Percentiles rank a stretch among this genome's conserved stretches.
phyloP scores from a whole-genome alignment of 2,113 vertebrate species.

The Microtus montanus region DNA sequence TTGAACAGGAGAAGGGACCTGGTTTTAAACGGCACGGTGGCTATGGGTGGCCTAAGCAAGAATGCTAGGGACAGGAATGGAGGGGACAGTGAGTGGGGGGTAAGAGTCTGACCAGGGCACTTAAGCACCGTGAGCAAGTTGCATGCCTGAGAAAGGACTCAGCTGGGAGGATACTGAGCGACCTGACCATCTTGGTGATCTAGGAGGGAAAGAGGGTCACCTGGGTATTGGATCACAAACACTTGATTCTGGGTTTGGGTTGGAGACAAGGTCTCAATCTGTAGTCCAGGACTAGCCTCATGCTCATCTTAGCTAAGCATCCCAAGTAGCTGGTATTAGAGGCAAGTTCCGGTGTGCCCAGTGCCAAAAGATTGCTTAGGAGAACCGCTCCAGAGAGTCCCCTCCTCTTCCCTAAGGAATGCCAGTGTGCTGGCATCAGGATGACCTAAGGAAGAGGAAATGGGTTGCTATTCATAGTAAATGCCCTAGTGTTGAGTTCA shows the following conservation, averaged over 20 bases:
- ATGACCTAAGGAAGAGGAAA: slow-evolving; percentile 37
- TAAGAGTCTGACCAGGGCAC: background rate
- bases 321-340: background rate
- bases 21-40: background rate
- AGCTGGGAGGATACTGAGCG: background rate
- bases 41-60: background rate
- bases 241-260: background rate
- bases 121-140: accelerated
- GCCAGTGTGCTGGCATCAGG: background rate
- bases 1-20: background rate
- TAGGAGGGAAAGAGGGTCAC: background rate
- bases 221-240: background rate
- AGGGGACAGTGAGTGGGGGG: background rate
- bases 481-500: background rate
- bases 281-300: background rate
- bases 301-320: background rate
- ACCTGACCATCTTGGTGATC: background rate
- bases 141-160: background rate
- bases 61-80: background rate
- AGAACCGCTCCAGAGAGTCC: background rate
- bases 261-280: background rate
- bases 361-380: background rate
- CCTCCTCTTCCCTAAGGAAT: background rate
- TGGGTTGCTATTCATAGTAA: background rate
- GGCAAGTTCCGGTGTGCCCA: background rate